These are phyloP conservation scores for Rotaria sp. DNA, from an alignment of 2,888 invertebrate species.

Conservation along the genomic window DNA sequence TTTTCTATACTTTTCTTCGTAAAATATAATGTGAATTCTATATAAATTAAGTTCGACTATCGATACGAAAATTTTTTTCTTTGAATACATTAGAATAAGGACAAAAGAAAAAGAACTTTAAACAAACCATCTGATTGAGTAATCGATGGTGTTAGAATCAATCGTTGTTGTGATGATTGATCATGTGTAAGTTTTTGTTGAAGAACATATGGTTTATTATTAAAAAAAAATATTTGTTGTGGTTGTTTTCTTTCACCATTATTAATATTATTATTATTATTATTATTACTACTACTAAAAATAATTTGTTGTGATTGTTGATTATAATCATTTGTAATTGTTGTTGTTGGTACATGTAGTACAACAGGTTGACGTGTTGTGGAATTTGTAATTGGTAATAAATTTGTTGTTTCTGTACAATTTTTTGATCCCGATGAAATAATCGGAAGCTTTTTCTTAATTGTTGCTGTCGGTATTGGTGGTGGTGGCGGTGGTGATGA, in stretches of 20 bases:
- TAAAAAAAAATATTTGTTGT: slow-evolving; percentile 21
- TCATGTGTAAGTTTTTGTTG: slow-evolving; percentile 3
- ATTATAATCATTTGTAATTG: neutral
- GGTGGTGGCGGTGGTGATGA: neutral
- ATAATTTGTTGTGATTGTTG: slow-evolving; percentile 4
- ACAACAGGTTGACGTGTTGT: neutral
- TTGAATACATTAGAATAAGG: too few relatives aligned
- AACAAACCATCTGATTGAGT: neutral
- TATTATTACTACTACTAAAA: neutral
- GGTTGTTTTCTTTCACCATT: neutral
- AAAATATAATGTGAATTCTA: too few relatives aligned
- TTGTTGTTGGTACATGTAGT: slow-evolving; percentile 5
- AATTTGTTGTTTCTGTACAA: neutral
- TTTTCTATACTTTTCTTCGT: too few relatives aligned
- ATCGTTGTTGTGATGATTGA: neutral
- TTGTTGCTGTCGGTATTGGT: neutral
- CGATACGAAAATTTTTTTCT: too few relatives aligned
- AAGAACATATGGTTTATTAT: slow-evolving; percentile 23
- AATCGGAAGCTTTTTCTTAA: neutral
- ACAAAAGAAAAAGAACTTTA: neutral
- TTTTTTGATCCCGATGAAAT: neutral
- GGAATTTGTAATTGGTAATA: neutral
- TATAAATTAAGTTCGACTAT: too few relatives aligned
- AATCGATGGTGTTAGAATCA: neutral
- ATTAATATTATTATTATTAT: neutral